A percentile compares a stretch with the other conserved stretches of the same genome.
These are phyloP conservation scores for Pristionchus fissidentatus DNA, from an alignment of 2,888 invertebrate genomes.

Conservation along the genomic window DNA sequence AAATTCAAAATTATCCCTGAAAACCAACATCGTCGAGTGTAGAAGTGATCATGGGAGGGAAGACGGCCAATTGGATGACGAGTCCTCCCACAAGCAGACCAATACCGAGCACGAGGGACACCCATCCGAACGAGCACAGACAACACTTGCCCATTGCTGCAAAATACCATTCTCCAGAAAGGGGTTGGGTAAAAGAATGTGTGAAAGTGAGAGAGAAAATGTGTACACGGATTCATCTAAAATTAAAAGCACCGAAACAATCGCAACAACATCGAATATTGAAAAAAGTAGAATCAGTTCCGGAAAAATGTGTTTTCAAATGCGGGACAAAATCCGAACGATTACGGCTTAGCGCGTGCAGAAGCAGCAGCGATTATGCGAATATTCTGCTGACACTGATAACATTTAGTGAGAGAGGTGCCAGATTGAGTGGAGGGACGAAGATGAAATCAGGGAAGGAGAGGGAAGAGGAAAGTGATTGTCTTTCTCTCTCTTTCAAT, in stretches of 20 bases:
- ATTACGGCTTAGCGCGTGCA: background rate
- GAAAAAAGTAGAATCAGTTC: no score
- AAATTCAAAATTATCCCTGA: background rate
- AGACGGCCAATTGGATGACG: constrained; percentile 60
- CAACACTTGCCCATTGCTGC: constrained; percentile 19
- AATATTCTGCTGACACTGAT: background rate
- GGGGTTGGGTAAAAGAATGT: no score
- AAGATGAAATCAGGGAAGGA: no score
- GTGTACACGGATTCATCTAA: no score
- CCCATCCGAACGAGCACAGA: constrained; percentile 41
- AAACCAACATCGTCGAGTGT: constrained; percentile 58
- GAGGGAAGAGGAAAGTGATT: constrained; percentile 25
- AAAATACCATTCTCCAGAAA: background rate
- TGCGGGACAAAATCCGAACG: no score
- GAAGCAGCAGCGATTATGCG: constrained; percentile 27
- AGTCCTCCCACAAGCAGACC: constrained; percentile 51
- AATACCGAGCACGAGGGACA: background rate
- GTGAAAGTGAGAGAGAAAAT: no score
- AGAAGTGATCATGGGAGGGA: constrained; percentile 57
- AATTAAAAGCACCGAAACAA: no score
- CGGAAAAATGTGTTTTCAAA: background rate
- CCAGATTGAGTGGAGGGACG: background rate
- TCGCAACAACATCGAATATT: no score
- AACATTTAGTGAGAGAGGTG: background rate
- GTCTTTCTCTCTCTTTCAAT: background rate